phyloP scores from a whole-genome alignment of 23 tunicate species.

The Halocynthia aurantium region DNA sequence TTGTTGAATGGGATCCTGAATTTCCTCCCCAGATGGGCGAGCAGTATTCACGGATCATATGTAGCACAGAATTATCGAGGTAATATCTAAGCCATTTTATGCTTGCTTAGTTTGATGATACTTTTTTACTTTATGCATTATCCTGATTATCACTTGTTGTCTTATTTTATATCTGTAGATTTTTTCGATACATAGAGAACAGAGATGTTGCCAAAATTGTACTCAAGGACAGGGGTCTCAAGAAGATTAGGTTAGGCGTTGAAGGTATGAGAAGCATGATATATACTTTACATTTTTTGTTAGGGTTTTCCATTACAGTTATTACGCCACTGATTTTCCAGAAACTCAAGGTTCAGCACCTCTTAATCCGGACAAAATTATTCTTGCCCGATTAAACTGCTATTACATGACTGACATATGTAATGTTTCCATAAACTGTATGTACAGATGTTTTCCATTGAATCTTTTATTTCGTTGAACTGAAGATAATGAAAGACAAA shows the following conservation, averaged over 20 bases:
- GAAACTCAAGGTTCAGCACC: no score
- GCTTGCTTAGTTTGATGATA: no score
- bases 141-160: background rate
- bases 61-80: constrained; percentile 48
- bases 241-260: constrained; percentile 91
- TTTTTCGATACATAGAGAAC: constrained; percentile 90
- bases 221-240: constrained; percentile 79
- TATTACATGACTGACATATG: no score
- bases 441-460: background rate
- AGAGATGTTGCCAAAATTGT: constrained; percentile 94
- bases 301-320: no score
- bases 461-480: background rate
- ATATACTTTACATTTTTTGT: background rate
- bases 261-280: constrained; percentile 47
- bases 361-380: no score
- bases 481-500: no score
- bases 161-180: constrained; percentile 39
- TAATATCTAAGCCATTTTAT: background rate
- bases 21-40: constrained; percentile 97
- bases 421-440: no score
- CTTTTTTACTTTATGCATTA: no score
- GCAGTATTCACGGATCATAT: constrained; percentile 70
- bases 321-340: no score
- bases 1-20: constrained; percentile 92
- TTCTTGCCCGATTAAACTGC: no score